These are phyloP conservation scores for Papilio demoleus DNA, from an alignment of 2,888 invertebrate genomes.

Conservation along the genomic window DNA sequence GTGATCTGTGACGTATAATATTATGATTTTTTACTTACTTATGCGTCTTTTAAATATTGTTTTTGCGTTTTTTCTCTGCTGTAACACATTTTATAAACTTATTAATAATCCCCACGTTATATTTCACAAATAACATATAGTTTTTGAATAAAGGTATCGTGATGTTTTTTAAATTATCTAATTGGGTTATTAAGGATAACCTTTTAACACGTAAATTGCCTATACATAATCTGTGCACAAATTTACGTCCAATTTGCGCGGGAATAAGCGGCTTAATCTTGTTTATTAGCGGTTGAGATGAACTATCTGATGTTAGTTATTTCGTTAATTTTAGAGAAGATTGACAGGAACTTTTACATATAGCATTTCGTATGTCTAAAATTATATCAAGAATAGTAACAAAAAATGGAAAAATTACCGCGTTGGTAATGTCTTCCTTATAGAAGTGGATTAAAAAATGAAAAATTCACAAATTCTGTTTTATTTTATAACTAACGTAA, in stretches of 20 bases:
- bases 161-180: not conserved
- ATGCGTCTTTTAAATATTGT: not conserved
- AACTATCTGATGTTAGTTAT: not conserved
- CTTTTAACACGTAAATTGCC: not conserved
- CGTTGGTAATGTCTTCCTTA: too few species aligned
- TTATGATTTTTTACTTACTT: not conserved
- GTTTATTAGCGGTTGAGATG: constrained; percentile 23
- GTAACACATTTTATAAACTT: too few species aligned
- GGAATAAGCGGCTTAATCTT: constrained; percentile 1
- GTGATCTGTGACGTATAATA: not conserved
- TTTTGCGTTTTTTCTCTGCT: too few species aligned
- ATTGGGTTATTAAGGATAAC: not conserved
- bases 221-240: not conserved
- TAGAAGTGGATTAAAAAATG: too few species aligned
- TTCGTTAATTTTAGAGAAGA: not conserved
- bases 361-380: not conserved
- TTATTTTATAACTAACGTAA: too few species aligned
- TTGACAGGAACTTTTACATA: constrained; percentile 1
- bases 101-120: too few species aligned
- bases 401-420: not conserved
- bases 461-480: too few species aligned
- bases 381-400: not conserved
- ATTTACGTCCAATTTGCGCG: constrained; percentile 17
- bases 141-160: not conserved
- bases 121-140: not conserved